A percentile compares a stretch with the other conserved stretches of the same genome.
Evolutionary conservation across 2,888 invertebrate genomes (phyloP).

Genomic region (Melanchra persicariae): DNA sequence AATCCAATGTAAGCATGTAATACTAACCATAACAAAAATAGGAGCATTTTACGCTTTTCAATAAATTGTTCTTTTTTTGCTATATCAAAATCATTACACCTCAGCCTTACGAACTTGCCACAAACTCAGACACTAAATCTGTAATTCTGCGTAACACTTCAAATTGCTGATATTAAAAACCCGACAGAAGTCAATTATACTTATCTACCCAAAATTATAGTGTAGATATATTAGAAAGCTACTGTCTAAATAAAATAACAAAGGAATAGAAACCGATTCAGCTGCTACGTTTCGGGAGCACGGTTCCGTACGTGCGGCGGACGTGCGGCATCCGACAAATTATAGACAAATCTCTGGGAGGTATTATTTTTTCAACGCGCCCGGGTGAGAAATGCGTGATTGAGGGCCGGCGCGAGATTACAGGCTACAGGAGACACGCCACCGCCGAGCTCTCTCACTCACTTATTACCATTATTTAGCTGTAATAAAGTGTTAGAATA

Average conservation of each 20-base stretch:
- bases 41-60: not conserved
- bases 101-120: slow-evolving; percentile 15
- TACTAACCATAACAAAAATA: slow-evolving; percentile 24
- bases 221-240: slow-evolving; percentile 79
- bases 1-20: slow-evolving; percentile 39
- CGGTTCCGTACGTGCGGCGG: slow-evolving; percentile 65
- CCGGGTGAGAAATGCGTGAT: slow-evolving; percentile 90
- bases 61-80: slow-evolving; percentile 7
- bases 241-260: slow-evolving; percentile 83
- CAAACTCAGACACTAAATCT: slow-evolving; percentile 27
- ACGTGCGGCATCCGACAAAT: slow-evolving; percentile 87
- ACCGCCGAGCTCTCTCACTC: slow-evolving; percentile 85
- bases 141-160: slow-evolving; percentile 57
- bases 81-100: slow-evolving; percentile 14
- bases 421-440: slow-evolving; percentile 86
- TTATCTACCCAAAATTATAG: slow-evolving; percentile 75
- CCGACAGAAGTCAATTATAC: slow-evolving; percentile 58
- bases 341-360: slow-evolving; percentile 89
- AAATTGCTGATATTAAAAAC: slow-evolving; percentile 63
- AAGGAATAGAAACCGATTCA: slow-evolving; percentile 78
- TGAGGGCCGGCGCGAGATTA: slow-evolving; percentile 89
- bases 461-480: slow-evolving; percentile 88
- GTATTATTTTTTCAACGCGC: slow-evolving; percentile 91
- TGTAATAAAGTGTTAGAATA: slow-evolving; percentile 88
- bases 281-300: slow-evolving; percentile 72